Evolutionary conservation across 2,888 invertebrate species (phyloP), one percentile per base, ranked within the genome.

Genomic region (Pediacus dermestoides): DNA sequence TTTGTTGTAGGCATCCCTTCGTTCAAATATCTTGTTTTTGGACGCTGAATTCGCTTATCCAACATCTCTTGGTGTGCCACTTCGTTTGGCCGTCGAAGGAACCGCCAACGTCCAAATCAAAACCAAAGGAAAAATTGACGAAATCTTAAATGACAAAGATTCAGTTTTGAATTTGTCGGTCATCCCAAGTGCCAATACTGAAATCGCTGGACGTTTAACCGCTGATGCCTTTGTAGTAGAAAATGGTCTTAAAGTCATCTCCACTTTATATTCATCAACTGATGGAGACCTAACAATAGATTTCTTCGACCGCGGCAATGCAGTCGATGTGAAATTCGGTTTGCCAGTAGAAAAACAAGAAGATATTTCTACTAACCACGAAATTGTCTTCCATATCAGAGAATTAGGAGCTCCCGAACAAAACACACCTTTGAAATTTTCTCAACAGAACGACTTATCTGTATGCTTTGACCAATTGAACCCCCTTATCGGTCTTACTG

Each of bases 281-380:
- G 88, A 88, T 12, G 75, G 80, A 3, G 84, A 88, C 44, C 58
- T 88, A 0, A 74, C 76, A 13, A 71, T 85, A 2, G 76, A 80
- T 37, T 58, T 78, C 8, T 65, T 75, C 12, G 50, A 58, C 15
- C 42, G 47, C 10, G 45, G 48, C 2, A 46, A 52, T 16, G 82
- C 85, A 0, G 71, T 92, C 30, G 88, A 89, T 57, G 63, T 92
- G 0, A 82, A 85, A 57, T 65, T 90, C 21, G 82, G 82, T 3
- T 67, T 90, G 2, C 93, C 93, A 0, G 74, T 88, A 28, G 80
- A 85, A 37, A 86, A 87, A 52, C 84, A 91, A 54, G 88, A 92
- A 59, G 68, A 94, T 1, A 62, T 93, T 10, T 80, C 81, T 9
- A 72, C 86, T 1, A 79, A 78, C 8, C 78, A 81, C 52, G 79